phyloP scores from a whole-genome alignment of 2,888 invertebrate species.

The Loripinus fragilis region DNA sequence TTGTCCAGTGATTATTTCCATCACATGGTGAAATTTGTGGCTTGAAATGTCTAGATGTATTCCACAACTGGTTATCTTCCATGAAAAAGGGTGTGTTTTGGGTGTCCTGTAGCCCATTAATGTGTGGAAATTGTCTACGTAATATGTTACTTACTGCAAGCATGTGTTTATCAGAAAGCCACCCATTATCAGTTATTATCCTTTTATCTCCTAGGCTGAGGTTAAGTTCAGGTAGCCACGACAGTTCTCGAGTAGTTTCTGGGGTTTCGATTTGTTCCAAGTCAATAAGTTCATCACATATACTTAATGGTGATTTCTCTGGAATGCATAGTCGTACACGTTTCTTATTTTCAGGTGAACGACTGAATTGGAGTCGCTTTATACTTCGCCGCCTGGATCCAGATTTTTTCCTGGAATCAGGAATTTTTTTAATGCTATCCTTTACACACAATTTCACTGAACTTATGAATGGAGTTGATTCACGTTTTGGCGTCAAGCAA shows the following conservation, averaged over 20 bases:
- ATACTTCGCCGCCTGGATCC: background rate
- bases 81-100: conserved; percentile 8
- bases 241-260: background rate
- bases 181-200: conserved; percentile 6
- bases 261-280: background rate
- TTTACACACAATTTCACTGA: background rate
- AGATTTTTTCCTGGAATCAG: too few relatives aligned
- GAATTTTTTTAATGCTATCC: too few relatives aligned
- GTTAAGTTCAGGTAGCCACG: background rate
- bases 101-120: conserved; percentile 14
- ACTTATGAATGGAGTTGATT: background rate
- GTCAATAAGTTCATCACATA: background rate
- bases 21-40: conserved; percentile 1
- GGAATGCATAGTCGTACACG: conserved; percentile 7
- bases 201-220: background rate
- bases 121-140: background rate
- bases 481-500: background rate
- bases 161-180: conserved; percentile 21
- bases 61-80: background rate
- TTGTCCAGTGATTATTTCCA: conserved; percentile 7
- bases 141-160: background rate
- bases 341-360: background rate
- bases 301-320: background rate
- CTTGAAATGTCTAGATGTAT: background rate
- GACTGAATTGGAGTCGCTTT: background rate